A percentile compares a stretch with the other conserved stretches of the same genome.
phyloP scores from a whole-genome alignment of 2,888 invertebrate genomes.

The Junonia oenone region DNA sequence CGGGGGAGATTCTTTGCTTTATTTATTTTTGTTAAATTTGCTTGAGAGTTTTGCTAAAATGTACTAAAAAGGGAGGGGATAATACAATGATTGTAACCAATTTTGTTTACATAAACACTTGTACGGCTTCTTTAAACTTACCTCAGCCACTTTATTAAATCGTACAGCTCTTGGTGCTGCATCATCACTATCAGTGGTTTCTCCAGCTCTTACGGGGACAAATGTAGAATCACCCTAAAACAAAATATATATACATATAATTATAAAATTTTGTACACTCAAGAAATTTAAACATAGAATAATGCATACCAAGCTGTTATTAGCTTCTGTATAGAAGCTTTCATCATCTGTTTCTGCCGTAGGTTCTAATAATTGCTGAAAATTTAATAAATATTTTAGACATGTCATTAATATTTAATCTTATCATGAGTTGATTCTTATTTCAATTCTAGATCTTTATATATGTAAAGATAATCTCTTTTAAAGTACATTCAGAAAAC shows the following conservation, averaged over 20 bases:
- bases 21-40: neutral
- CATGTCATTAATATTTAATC: too few species aligned
- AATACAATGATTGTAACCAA: neutral
- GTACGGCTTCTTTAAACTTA: slow-evolving; percentile 32
- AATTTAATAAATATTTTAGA: too few species aligned
- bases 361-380: slow-evolving; percentile 82
- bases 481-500: too few species aligned
- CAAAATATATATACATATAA: neutral
- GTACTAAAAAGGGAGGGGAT: too few species aligned
- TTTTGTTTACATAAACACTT: neutral
- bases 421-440: too few species aligned
- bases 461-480: too few species aligned
- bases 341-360: slow-evolving; percentile 89
- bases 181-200: slow-evolving; percentile 86
- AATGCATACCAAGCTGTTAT: slow-evolving; percentile 80
- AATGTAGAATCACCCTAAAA: slow-evolving; percentile 93
- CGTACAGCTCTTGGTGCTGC: slow-evolving; percentile 89
- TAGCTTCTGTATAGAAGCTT: slow-evolving; percentile 85
- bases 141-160: slow-evolving; percentile 93
- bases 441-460: too few species aligned
- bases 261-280: neutral
- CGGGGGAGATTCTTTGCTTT: too few species aligned
- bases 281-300: neutral
- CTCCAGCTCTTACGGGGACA: slow-evolving; percentile 91
- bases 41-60: neutral